Percentiles rank a stretch among this genome's conserved stretches.
These are phyloP conservation scores for Allobates femoralis DNA, from an alignment of 2,797 vertebrate genomes.

Conservation along the genomic window DNA sequence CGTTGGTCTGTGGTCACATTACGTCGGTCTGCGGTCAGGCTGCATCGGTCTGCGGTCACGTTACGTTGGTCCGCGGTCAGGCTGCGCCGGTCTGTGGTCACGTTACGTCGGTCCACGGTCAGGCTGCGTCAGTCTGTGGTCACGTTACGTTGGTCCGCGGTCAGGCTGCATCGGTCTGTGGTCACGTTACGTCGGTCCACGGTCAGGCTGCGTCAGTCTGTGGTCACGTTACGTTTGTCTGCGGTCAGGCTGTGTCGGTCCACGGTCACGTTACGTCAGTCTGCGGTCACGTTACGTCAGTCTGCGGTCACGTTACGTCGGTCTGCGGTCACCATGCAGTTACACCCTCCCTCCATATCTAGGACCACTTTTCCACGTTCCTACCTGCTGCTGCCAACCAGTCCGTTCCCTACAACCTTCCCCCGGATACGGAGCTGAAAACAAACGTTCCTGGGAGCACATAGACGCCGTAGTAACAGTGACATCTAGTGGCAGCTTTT, in stretches of 20 bases:
- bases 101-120: too few species aligned
- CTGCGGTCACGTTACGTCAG: neutral
- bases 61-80: too few species aligned
- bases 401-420: conserved; percentile 29
- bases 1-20: neutral
- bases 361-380: conserved; percentile 7
- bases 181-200: neutral
- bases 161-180: neutral
- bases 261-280: neutral
- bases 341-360: neutral
- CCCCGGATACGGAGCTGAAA: conserved; percentile 16
- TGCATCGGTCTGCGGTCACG: too few species aligned
- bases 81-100: too few species aligned
- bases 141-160: neutral
- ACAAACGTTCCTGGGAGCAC: conserved; percentile 7
- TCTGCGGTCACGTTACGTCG: neutral
- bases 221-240: neutral
- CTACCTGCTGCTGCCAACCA: conserved; percentile 33
- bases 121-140: too few species aligned
- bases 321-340: neutral
- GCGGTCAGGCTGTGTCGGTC: neutral
- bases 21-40: neutral
- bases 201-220: too few species aligned
- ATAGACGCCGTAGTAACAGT: neutral
- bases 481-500: neutral